A percentile compares a stretch with the other conserved stretches of the same genome.
Conservation (phyloP, 2,888 invertebrate genomes). For the Furcula furcula region DNA sequence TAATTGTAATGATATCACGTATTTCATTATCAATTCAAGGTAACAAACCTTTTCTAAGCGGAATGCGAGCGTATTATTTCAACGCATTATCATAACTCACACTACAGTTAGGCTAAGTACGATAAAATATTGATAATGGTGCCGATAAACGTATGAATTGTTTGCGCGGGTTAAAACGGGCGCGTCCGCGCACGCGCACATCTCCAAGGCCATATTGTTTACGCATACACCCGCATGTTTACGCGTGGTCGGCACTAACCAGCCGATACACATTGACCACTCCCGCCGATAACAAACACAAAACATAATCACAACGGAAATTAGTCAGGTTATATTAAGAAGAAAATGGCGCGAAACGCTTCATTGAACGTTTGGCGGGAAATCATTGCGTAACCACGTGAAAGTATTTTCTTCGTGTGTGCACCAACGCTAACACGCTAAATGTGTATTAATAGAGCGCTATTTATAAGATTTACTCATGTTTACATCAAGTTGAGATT, state of each 20-base stretch:
- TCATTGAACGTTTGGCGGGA: constrained; percentile 75
- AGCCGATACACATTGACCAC: constrained; percentile 37
- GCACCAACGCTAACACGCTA: constrained; percentile 4
- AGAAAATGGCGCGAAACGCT: constrained; percentile 74
- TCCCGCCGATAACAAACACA: constrained; percentile 29
- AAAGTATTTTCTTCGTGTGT: constrained; percentile 53
- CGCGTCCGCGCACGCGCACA: constrained; percentile 53
- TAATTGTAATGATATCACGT: too few relatives aligned
- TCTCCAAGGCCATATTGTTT: constrained; percentile 75
- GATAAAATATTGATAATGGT: constrained; percentile 60
- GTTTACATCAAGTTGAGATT: too few relatives aligned
- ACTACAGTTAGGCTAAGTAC: constrained; percentile 38
- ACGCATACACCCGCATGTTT: constrained; percentile 67
- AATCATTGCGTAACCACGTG: constrained; percentile 63
- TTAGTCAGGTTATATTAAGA: constrained; percentile 44
- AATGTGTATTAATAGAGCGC: constrained; percentile 14
- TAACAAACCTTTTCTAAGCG: constrained; percentile 6
- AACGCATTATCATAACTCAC: constrained; percentile 29
- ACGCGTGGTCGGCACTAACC: constrained; percentile 52
- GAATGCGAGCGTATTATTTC: constrained; percentile 23
- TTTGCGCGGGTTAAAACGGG: constrained; percentile 47
- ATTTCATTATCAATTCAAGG: constrained; percentile 36
- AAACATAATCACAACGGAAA: constrained; percentile 40
- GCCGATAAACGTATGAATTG: constrained; percentile 50
- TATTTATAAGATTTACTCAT: constrained; percentile 16